Evolutionary conservation across 1,140 invertebrate genomes (phyloP), one percentile per base, ranked within the genome.

Genomic region (Protaetia brevitarsis): DNA sequence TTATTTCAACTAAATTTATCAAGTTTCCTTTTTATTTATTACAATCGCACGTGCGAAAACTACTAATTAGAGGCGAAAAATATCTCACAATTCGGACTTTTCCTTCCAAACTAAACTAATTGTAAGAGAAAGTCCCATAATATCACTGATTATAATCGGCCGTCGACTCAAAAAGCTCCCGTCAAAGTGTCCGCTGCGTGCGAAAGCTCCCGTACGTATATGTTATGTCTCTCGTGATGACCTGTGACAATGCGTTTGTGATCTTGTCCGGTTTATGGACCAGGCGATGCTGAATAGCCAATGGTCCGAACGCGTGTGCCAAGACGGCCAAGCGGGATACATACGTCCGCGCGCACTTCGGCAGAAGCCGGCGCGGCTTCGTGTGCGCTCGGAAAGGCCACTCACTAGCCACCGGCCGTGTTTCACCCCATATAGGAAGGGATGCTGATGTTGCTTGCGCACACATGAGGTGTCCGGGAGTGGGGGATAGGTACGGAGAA

Each of bases 291-390:
- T 78, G 76, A 77, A 66, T 75, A 72, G 74, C 74, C 76, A 73
- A 70, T 76, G 75, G 76, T 77, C 76, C 74, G 71, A 74, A 70
- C 76, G 77, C 76, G 76, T 79, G 76, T 79, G 77, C 74, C 64
- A 66, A 70, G 68, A 64, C 72, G 73, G 74, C 68, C 72, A 74
- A 71, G 69, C 72, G 68, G 69, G 73, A 68, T 68, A 72, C 68
- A 69, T 63, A 64, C 70, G 70, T 69, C 73, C 72, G 72, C 71
- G 64, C 28, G 16, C 41, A 36, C 37, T 60, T 76, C 75, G 74
- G 69, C 27, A 23, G 8, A 19, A 21, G 27, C 76, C 75, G 75
- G n/a, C 16, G 31, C 21, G 41, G 7, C 7, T 21, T 74, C 74
- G 74, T 41, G 19, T 57, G 8, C 8, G 27, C 57, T 72, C 73